Evolutionary conservation across 1,140 invertebrate genomes (phyloP), one percentile per base, ranked within the genome.

Genomic region (Brachionus calyciflorus): DNA sequence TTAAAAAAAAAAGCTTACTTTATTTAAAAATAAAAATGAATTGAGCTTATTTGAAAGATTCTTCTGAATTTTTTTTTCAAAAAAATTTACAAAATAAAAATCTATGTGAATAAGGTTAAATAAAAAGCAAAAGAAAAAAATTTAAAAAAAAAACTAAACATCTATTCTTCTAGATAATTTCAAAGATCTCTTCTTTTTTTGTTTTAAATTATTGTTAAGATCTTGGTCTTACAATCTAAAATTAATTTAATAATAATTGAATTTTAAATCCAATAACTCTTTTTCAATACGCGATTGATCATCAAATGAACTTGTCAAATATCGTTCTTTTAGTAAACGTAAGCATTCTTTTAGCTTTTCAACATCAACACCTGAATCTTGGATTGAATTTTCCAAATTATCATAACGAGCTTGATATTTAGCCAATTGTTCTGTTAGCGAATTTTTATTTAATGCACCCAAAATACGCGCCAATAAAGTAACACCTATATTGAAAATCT

Each of bases 381-480:
- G 49, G 14, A 73, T 73, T 17, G 69, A 49, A 49, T 73, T 73
- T 73, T 73, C 69, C 4, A 73, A 40, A n/a, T 49, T 37, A 51
- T 73, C 69, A 17, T 73, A 73, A 17, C 69, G 49, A 9, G 46
- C 37, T 40, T 48, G 21, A 30, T 73, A 73, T 12, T 55, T 49
- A 19, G 30, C 28, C 30, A 73, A 73, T 17, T 17, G 26, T 21
- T 73, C 69, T 14, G 21, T 49, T n/a, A 73, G 28, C 49, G 21
- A 21, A 40, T 73, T 73, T 73, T 73, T 73, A 19, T 73, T 73
- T 24, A 73, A 19, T 26, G 46, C 51, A 40, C 69, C 69, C 37
- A 73, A 49, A 51, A 73, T 73, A 51, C 69, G 69, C 1, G 69
- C 69, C 69, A 73, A 37, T 19, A 73, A 24, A 33, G 69, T 73